phyloP scores from a whole-genome alignment of 2,113 vertebrate species.

The Cavia aperea region DNA sequence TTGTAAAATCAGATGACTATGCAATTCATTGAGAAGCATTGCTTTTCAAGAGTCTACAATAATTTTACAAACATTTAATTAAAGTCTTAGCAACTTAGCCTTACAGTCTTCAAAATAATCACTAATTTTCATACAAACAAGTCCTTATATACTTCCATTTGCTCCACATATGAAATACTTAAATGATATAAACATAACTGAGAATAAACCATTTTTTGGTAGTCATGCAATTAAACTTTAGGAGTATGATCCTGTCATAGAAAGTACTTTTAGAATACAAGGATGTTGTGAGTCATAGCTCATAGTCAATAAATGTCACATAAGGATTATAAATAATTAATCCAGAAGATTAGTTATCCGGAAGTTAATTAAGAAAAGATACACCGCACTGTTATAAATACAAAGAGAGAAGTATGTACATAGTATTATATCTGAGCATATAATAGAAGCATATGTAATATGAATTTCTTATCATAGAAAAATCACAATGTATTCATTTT shows the following conservation, averaged over 20 bases:
- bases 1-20: neutral
- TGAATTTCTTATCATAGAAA: neutral
- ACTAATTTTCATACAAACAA: neutral
- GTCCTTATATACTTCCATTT: neutral
- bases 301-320: neutral
- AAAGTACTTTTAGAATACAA: neutral
- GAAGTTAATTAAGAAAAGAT: neutral
- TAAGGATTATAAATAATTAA: neutral
- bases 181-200: neutral
- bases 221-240: neutral
- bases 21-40: neutral
- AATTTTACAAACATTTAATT: neutral
- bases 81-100: neutral
- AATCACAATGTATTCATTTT: neutral
- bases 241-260: neutral
- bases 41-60: neutral
- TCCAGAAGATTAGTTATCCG: neutral
- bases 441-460: neutral
- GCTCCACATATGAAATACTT: neutral
- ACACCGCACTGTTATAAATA: neutral
- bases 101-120: neutral
- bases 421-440: neutral
- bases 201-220: neutral
- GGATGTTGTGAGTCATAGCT: neutral
- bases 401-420: neutral